Base-by-base conservation (phyloP, 2,888 invertebrate genomes). In the Acrobasis suavella region DNA sequence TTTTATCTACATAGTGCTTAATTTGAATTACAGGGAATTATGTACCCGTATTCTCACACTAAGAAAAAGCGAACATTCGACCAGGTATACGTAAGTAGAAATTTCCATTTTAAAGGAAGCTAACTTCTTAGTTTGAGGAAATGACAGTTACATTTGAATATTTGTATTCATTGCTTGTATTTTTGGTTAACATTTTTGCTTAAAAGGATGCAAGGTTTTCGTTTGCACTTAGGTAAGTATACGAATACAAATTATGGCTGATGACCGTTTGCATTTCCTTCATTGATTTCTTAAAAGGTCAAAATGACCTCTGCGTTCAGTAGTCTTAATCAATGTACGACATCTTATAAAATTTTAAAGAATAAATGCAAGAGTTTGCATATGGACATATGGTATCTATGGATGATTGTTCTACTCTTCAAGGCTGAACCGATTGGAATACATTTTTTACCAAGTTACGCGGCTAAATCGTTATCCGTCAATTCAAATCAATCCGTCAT, bases 1-100 rank as follows among this genome's bases (percentile, higher is more conserved):
- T 8, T 32, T 32, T 32, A 32, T 32, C 32, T 32, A 8, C 7
- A 32, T 32, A 6, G 8, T 32, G 32, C 32, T 32, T 61, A 50
- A 15, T 38, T 58, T 65, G 42, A 56, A 59, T 71, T 78, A 50
- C 81, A 92, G 91, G 91, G 91, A n/a, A 72, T 92, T 14, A 81
- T 92, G 84, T 92, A 91, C 77, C 92, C 91, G 39, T 86, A 89
- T 70, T 91, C 92, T 8, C 92, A 92, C 62, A 91, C 91, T 9
- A 85, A 71, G 67, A 91, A 91, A 70, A 81, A 74, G 65, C 83
- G 91, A 15, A 78, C 86, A 1, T 83, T 81, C 50, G 91, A 92
- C 67, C 71, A 80, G 50, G 63, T 85, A 51, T 87, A 85, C 71
- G 91, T 92, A 74, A 90, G 92, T 85, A 58, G 9, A 50, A 1